phyloP scores from a whole-genome alignment of 2,888 invertebrate species.

The Agelastica alni region DNA sequence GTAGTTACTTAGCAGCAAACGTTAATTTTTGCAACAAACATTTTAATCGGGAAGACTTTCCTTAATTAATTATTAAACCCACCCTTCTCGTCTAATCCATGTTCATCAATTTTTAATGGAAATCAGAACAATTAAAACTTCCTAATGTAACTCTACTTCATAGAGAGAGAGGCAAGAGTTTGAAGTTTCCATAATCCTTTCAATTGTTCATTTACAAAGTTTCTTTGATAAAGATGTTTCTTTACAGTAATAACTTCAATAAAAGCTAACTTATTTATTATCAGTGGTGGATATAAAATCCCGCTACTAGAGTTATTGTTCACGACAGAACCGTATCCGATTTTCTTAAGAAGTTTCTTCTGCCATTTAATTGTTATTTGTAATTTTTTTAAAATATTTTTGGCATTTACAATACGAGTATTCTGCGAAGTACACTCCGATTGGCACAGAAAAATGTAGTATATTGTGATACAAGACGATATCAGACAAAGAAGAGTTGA shows the following conservation, averaged over 20 bases:
- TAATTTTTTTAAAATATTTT: too few relatives aligned
- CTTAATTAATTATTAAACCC: slow-evolving; percentile 32
- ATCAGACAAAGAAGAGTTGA: too few relatives aligned
- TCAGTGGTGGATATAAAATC: slow-evolving; percentile 27
- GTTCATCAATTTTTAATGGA: slow-evolving; percentile 50
- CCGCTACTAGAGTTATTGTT: slow-evolving; percentile 7
- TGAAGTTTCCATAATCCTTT: slow-evolving; percentile 45
- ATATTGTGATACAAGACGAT: too few relatives aligned
- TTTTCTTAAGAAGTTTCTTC: too few relatives aligned
- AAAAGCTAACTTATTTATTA: slow-evolving; percentile 34
- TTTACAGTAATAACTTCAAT: slow-evolving; percentile 33
- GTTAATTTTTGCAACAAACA: slow-evolving; percentile 1
- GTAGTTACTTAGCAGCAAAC: background rate
- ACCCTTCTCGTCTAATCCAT: slow-evolving; percentile 42
- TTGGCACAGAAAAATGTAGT: too few relatives aligned
- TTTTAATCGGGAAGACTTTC: slow-evolving; percentile 3
- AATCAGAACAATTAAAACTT: slow-evolving; percentile 50
- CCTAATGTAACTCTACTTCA: slow-evolving; percentile 46
- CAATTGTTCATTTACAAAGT: slow-evolving; percentile 47
- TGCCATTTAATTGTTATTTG: too few relatives aligned
- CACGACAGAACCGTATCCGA: background rate
- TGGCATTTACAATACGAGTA: too few relatives aligned
- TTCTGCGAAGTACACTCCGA: too few relatives aligned
- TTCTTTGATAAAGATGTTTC: slow-evolving; percentile 38
- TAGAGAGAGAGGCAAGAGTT: slow-evolving; percentile 41